Evolutionary conservation across 2,797 vertebrate genomes (phyloP), one percentile per base, ranked within the genome.

Genomic region (Sciaenops ocellatus): DNA sequence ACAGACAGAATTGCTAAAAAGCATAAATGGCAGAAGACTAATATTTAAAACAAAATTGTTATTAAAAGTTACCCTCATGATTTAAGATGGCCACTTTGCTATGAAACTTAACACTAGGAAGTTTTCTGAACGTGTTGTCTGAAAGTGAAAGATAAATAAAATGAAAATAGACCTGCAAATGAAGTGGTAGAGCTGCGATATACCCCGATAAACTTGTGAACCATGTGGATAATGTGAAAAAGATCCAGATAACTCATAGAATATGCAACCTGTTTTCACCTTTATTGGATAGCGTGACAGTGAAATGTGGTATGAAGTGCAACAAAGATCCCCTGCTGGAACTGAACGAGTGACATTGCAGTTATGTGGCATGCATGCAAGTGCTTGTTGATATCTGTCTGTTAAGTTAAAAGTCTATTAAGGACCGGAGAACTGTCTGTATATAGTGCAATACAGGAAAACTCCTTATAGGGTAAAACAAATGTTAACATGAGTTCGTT

Each of bases 81-180:
- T 26, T 30, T 51, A 15, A 71, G 11, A n/a, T 3, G 2, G 6
- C 10, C 0, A 18, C 6, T 38, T 0, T 17, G 16, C 3, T 12
- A 24, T 44, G 9, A 20, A 15, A 16, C 44, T 10, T 22, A 28
- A 18, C n/a, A 26, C 6, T 26, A 22, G 6, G 15, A 47, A 16
- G 22, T 48, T 34, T 44, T 9, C 34, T 17, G 22, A 1, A 42
- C 1, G 3, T 52, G 0, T 63, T 15, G 46, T 20, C 28, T 28
- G 3, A 15, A 69, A 50, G 28, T 44, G 38, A 1, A 30, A 57
- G 16, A 46, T 28, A 8, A 63, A 34, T 7, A 10, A 13, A 55
- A 50, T n/a, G 22, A 34, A 68, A 87, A 83, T 75, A 80, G 34
- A 88, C 51, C 54, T 76, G 69, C 71, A 67, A 87, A 75, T 74